Evolutionary conservation across 2,888 invertebrate genomes (phyloP).

Genomic region (Hartigia nigra): DNA sequence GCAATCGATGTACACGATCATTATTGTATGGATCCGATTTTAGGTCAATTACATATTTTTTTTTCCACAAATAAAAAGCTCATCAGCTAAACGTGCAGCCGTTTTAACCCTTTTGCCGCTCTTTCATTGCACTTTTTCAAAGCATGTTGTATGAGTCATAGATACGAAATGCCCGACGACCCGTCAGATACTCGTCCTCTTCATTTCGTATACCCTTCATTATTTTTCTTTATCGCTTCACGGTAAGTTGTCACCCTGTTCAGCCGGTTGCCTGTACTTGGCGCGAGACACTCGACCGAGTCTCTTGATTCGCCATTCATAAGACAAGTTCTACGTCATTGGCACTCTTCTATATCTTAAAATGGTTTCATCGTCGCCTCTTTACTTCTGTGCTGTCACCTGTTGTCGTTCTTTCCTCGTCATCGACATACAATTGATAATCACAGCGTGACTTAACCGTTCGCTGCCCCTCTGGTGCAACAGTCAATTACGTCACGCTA

Average conservation of each 20-base stretch:
- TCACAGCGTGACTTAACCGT: background rate
- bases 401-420: background rate
- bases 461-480: background rate
- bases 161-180: background rate
- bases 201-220: background rate
- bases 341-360: background rate
- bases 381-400: background rate
- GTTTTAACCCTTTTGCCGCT: background rate
- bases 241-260: background rate
- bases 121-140: background rate
- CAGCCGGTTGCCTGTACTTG: no score
- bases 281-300: no score
- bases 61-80: background rate
- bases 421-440: background rate
- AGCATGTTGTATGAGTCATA: background rate
- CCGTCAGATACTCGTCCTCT: background rate
- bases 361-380: background rate
- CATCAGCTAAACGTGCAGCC: background rate
- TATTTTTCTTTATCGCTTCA: background rate
- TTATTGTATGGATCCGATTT: background rate
- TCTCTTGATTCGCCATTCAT: background rate
- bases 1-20: background rate
- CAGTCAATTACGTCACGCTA: background rate
- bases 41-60: background rate
- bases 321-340: background rate